Percentiles rank a stretch among this genome's conserved stretches.
Evolutionary conservation across 2,113 vertebrate species (phyloP).

Genomic region (Hystrix cristata): DNA sequence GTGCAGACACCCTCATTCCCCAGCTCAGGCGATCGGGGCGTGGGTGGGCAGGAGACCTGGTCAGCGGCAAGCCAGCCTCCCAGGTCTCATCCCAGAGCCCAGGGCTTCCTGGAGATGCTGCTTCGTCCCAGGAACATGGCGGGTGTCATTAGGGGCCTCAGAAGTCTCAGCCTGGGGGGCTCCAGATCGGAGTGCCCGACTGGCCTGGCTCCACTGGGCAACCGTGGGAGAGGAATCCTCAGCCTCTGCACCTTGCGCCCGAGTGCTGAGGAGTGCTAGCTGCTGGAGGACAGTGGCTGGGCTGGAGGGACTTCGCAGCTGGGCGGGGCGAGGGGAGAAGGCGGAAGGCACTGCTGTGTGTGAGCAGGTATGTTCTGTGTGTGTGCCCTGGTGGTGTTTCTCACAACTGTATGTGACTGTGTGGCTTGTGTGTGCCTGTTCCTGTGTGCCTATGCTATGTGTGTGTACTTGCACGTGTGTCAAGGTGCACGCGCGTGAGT

Average conservation of each 20-base stretch:
- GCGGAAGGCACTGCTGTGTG: not conserved
- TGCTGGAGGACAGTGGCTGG: not conserved
- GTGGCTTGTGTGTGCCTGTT: not conserved
- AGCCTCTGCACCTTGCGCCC: not conserved
- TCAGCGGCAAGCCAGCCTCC: not conserved
- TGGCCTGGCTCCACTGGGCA: not conserved
- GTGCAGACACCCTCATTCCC: not conserved
- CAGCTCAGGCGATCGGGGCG: not conserved
- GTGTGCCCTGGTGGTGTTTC: not conserved
- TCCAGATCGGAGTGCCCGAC: not conserved
- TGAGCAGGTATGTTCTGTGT: not conserved
- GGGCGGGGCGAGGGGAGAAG: fast-evolving
- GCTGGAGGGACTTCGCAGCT: not conserved
- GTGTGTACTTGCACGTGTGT: not conserved
- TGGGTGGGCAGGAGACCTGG: fast-evolving
- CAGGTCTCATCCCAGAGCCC: not conserved
- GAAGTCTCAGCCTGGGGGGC: not conserved
- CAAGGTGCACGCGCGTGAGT: too few species aligned
- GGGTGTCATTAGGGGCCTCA: not conserved
- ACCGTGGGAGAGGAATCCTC: not conserved
- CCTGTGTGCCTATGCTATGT: not conserved
- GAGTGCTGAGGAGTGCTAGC: not conserved
- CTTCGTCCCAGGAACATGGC: not conserved
- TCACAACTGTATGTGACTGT: not conserved
- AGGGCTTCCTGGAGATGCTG: not conserved